phyloP scores from a whole-genome alignment of 2,888 invertebrate species.

The Polietes domitor region DNA sequence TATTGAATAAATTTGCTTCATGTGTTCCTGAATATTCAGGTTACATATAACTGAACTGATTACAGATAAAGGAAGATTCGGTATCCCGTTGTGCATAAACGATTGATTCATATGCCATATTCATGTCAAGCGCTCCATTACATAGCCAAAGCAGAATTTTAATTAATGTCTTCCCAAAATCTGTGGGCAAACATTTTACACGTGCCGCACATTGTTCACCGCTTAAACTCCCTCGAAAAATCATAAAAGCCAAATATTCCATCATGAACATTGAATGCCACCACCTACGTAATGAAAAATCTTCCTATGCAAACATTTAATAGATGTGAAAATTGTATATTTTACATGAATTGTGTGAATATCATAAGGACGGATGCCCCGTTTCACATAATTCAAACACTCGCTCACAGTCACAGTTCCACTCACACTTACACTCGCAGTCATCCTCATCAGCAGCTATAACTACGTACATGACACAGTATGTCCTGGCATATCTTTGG shows the following conservation, averaged over 20 bases:
- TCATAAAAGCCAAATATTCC: conserved; percentile 22
- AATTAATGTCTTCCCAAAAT: background rate
- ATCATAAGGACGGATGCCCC: conserved; percentile 41
- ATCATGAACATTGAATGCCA: conserved; percentile 31
- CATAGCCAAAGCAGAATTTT: no score
- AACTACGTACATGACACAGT: background rate
- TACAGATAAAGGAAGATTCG: no score
- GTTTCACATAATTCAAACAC: conserved; percentile 52
- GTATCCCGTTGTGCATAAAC: no score
- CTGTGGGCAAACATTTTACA: no score
- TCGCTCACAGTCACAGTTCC: no score
- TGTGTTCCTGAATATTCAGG: no score
- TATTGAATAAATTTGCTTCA: no score
- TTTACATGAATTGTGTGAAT: conserved; percentile 44
- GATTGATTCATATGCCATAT: no score
- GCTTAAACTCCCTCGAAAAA: background rate
- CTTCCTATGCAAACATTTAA: conserved; percentile 19
- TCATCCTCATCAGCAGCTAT: conserved; percentile 17
- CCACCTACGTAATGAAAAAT: conserved; percentile 21
- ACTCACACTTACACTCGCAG: background rate
- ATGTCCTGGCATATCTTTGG: conserved; percentile 1
- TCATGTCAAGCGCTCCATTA: no score
- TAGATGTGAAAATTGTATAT: conserved; percentile 40
- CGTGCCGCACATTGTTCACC: background rate
- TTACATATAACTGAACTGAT: no score